A percentile compares a stretch with the other conserved stretches of the same genome.
These are phyloP conservation scores for Mesoclemmys tuberculata DNA, from an alignment of 2,113 vertebrate genomes.

Conservation along the genomic window DNA sequence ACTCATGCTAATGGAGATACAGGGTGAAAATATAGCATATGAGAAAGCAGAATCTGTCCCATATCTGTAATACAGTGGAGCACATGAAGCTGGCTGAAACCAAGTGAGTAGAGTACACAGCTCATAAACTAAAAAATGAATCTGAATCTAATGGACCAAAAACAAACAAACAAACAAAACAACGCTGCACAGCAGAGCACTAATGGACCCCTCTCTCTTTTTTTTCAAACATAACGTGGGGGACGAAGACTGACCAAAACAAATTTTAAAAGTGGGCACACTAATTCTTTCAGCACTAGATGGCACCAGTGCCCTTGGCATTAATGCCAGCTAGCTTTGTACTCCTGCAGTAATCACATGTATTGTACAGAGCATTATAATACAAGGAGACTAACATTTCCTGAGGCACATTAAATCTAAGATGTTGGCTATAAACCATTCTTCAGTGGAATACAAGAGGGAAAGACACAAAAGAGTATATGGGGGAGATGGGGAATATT, in stretches of 20 bases:
- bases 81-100: not conserved
- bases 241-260: not conserved
- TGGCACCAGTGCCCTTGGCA: slow-evolving; percentile 28
- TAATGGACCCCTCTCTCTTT: not conserved
- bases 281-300: slow-evolving; percentile 41
- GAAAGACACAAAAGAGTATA: not conserved
- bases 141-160: not conserved
- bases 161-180: no score
- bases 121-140: not conserved
- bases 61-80: not conserved
- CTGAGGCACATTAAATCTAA: not conserved
- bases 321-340: not conserved
- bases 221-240: not conserved
- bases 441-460: fast-evolving
- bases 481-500: not conserved
- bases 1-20: not conserved
- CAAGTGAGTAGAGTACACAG: not conserved
- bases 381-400: not conserved
- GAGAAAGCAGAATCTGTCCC: not conserved
- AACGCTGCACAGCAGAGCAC: not conserved
- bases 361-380: not conserved
- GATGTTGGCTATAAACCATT: not conserved
- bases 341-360: not conserved
- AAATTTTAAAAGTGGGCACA: not conserved
- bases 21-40: not conserved